Conservation (phyloP, 2,888 invertebrate species). For the Tenthredo livida region DNA sequence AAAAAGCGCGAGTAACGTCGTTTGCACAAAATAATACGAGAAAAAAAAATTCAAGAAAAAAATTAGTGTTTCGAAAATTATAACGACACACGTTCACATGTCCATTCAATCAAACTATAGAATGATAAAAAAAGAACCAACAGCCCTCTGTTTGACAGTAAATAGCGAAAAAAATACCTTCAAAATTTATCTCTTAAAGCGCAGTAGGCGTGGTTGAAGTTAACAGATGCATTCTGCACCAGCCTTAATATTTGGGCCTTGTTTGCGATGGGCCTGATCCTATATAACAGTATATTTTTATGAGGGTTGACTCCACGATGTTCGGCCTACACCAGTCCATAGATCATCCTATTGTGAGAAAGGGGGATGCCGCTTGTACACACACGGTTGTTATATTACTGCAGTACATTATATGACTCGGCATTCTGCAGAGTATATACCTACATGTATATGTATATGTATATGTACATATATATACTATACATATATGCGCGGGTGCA, state of each 20-base stretch:
- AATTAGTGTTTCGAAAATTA: neutral
- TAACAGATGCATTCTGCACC: constrained; percentile 41
- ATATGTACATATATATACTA: neutral
- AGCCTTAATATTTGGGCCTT: constrained; percentile 35
- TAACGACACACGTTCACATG: neutral
- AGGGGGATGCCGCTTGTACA: constrained; percentile 68
- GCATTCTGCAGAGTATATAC: constrained; percentile 31
- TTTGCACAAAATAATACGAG: neutral
- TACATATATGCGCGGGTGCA: neutral
- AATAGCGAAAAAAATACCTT: neutral
- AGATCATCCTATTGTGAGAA: constrained; percentile 72
- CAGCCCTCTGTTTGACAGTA: neutral
- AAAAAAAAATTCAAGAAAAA: neutral
- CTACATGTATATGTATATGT: neutral
- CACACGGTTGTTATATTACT: constrained; percentile 61
- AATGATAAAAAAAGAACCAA: neutral
- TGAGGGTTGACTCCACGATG: constrained; percentile 60
- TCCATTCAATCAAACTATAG: neutral
- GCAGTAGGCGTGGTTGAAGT: constrained; percentile 35
- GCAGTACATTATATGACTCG: constrained; percentile 45
- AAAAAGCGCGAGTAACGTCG: neutral
- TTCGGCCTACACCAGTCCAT: constrained; percentile 61
- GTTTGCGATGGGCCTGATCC: constrained; percentile 48
- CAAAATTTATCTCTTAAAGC: constrained; percentile 9
- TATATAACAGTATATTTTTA: constrained; percentile 46